Percentiles rank a stretch among this genome's conserved stretches.
phyloP scores from a whole-genome alignment of 2,113 vertebrate species.

The Coryphaenoides rupestris region DNA sequence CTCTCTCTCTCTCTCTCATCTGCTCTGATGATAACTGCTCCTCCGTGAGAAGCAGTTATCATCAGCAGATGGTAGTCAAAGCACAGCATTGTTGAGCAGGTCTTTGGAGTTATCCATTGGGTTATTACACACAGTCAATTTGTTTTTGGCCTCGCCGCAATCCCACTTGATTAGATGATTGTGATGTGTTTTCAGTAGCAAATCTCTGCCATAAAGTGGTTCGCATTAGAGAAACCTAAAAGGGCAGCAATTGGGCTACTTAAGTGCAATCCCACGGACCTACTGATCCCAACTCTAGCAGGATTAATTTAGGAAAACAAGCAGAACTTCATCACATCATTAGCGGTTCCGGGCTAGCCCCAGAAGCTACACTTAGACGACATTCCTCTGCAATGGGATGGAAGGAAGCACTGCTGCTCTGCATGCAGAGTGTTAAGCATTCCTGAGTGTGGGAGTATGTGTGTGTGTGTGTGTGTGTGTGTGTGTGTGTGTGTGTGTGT shows the following conservation, averaged over 20 bases:
- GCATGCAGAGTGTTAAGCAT: conserved; percentile 50
- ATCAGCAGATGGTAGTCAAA: background rate
- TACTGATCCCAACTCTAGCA: conserved; percentile 1
- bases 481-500: conserved; percentile 2
- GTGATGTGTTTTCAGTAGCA: conserved; percentile 4
- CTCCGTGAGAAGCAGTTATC: background rate
- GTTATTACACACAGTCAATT: background rate
- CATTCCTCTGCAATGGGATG: conserved; percentile 38
- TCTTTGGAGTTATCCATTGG: background rate
- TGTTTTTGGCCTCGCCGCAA: background rate
- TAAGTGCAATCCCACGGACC: conserved; percentile 16
- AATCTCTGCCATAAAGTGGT: conserved; percentile 23
- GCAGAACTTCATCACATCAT: background rate
- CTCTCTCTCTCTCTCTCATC: no score
- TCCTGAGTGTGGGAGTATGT: conserved; percentile 32
- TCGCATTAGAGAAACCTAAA: conserved; percentile 36
- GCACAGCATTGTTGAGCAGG: background rate
- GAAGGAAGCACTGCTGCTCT: conserved; percentile 43
- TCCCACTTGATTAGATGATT: background rate
- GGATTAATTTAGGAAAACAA: no score
- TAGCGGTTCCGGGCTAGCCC: conserved; percentile 29
- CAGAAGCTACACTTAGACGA: conserved; percentile 34
- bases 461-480: conserved; percentile 19
- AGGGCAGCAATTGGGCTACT: conserved; percentile 14
- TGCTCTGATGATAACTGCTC: no score